These are phyloP conservation scores for Oscheius sp. DNA, from an alignment of 2,888 invertebrate species.

Conservation along the genomic window DNA sequence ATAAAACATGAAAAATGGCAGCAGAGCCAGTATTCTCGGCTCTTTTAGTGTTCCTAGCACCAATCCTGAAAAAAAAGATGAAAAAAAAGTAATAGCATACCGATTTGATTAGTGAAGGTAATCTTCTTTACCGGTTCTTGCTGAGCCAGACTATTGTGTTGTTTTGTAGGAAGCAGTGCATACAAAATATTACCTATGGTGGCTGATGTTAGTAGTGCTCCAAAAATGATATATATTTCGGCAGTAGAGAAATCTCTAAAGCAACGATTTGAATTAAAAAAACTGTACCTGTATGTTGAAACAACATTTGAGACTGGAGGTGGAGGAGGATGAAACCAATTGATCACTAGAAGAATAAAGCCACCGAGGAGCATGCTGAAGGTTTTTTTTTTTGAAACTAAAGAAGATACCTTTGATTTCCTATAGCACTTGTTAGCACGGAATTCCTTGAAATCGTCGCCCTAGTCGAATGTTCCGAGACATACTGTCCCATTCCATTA, in stretches of 20 bases:
- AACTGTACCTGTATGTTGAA: conserved; percentile 2
- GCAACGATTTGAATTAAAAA: neutral
- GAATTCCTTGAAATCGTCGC: conserved; percentile 31
- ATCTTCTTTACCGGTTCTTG: conserved; percentile 9
- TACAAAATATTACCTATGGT: neutral
- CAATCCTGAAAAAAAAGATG: neutral
- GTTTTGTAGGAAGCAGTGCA: conserved; percentile 11
- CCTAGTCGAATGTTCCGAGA: conserved; percentile 31
- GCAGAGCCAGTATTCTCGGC: conserved; percentile 6
- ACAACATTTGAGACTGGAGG: neutral
- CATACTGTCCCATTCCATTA: conserved; percentile 22
- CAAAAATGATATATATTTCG: conserved; percentile 23
- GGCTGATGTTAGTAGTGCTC: neutral
- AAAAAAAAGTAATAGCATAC: neutral
- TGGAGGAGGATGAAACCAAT: conserved; percentile 3
- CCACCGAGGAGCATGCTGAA: conserved; percentile 30
- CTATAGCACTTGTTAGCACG: conserved; percentile 23
- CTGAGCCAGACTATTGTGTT: conserved; percentile 12
- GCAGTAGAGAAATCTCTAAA: conserved; percentile 20
- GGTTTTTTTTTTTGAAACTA: too few species aligned
- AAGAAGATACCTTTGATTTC: conserved; percentile 24
- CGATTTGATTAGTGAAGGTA: conserved; percentile 17
- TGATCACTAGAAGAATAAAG: conserved; percentile 5
- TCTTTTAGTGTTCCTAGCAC: conserved; percentile 10
- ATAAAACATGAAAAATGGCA: conserved; percentile 28